A percentile compares a stretch with the other conserved stretches of the same genome.
Evolutionary conservation across 2,113 vertebrate species (phyloP).

Genomic region (Rhabdornis inornatus): DNA sequence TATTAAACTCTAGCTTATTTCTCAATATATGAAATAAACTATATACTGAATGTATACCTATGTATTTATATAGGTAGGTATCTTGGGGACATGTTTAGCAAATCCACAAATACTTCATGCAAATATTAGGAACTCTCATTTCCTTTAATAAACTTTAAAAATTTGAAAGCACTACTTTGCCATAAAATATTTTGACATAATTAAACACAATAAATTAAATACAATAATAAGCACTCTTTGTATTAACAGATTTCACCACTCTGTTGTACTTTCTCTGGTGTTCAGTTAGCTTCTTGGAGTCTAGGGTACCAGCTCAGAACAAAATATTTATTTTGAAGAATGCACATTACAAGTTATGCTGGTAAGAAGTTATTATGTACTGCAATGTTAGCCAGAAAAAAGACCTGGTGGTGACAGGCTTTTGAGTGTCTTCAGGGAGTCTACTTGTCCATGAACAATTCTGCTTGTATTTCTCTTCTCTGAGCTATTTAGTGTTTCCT

Average conservation of each 20-base stretch:
- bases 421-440: neutral
- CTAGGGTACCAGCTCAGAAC: neutral
- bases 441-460: neutral
- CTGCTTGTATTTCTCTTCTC: neutral
- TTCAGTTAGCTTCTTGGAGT: neutral
- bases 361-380: neutral
- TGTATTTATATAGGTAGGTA: neutral
- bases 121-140: neutral
- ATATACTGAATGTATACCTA: neutral
- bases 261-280: neutral
- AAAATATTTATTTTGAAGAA: neutral
- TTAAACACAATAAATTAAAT: neutral
- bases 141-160: neutral
- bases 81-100: neutral
- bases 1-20: neutral
- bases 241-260: neutral
- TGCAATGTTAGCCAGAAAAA: neutral
- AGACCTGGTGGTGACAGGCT: neutral
- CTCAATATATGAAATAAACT: neutral
- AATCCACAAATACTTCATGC: neutral
- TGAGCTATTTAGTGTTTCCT: neutral
- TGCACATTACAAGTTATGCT: neutral
- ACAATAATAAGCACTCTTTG: neutral
- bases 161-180: neutral
- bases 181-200: neutral